Base-by-base conservation (phyloP, 2,113 vertebrate species). In the Leucopsar rothschildi region DNA sequence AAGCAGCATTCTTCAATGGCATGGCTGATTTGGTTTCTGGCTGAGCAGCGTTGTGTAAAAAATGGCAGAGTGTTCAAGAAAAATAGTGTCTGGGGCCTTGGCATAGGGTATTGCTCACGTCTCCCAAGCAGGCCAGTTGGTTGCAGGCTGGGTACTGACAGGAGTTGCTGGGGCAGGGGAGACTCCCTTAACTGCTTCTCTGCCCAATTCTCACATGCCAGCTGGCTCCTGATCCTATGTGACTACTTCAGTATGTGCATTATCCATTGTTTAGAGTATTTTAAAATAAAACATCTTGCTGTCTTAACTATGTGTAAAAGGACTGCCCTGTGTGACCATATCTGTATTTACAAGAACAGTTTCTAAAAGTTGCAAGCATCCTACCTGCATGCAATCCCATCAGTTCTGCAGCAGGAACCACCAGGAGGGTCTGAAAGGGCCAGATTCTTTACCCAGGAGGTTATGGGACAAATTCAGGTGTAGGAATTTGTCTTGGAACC, bases 81-180 rank as follows among this genome's bases (percentile, higher is more conserved):
- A 70, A 57, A 19, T 5, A 21, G 28, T 12, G 29, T 57, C 15
- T 59, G 37, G 15, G 64, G 35, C n/a, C 16, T 53, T 40, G 64
- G 72, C 45, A 39, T 1, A 35, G 47, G 33, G 6, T n/a, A 4
- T 22, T 45, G 31, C 27, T 71, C 21, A 60, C 33, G 27, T 44
- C 49, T 69, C 59, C 59, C 68, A 22, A 23, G 35, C 22, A 55
- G 49, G 35, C 10, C 0, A 0, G 59, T 10, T 80, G 15, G 33
- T 57, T 75, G 18, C 40, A 78, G n/a, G 19, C 15, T 56, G 45
- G 9, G 42, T 53, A 65, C 65, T 0, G 1, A 70, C 12, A 29
- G 4, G 40, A 69, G 50, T 33, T 0, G 0, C 23, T 44, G 55
- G 21, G 11, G 44, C 12, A 10, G 29, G 16, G 9, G 3, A 88